Base-by-base conservation (phyloP, 2,888 invertebrate species). In the Lasioglossum oenotherae region DNA sequence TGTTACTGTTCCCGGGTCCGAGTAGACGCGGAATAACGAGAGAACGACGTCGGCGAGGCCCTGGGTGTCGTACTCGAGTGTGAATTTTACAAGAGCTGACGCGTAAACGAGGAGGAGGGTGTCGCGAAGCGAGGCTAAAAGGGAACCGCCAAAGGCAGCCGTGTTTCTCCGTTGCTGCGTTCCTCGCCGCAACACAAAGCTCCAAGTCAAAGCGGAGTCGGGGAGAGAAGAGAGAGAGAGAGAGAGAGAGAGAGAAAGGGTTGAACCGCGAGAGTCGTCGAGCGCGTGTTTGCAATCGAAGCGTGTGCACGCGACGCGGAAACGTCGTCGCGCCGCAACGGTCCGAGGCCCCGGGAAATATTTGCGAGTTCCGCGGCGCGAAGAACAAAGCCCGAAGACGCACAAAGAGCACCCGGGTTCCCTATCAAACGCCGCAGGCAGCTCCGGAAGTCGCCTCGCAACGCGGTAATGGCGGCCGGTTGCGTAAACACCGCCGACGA, bases 151-250 rank as follows among this genome's bases (percentile, higher is more conserved):
- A 81, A 78, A 85, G 78, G 78, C 75, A 16, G n/a, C 27, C 49
- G 60, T 74, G 80, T 86, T 85, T 80, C 67, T 74, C 71, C 49
- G 72, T 78, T 89, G 75, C 35, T 6, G 64, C 64, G 71, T 41
- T 74, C 23, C 19, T 75, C 76, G 27, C 44, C 67, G 44, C 6
- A 38, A n/a, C 27, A 46, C 73, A 73, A 73, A 46, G 73, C 41
- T 44, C 31, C 27, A 1, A 16, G 72, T 27, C 72, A 73, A 73
- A 73, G 46, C 44, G 27, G 16, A 23, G 14, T 27, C 19, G 5
- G 44, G 27, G 41, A 44, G 41, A 10, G n/a, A 10, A 60, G 67
- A 19, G 3, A 57, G 12, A 12, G 41, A 44, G 44, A 12, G 41
- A 44, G 44, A 44, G 44, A 44, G 16, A 46, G 60, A 27, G 27